These are phyloP conservation scores for Campaea margaritaria DNA, from an alignment of 2,888 invertebrate species.

Conservation along the genomic window DNA sequence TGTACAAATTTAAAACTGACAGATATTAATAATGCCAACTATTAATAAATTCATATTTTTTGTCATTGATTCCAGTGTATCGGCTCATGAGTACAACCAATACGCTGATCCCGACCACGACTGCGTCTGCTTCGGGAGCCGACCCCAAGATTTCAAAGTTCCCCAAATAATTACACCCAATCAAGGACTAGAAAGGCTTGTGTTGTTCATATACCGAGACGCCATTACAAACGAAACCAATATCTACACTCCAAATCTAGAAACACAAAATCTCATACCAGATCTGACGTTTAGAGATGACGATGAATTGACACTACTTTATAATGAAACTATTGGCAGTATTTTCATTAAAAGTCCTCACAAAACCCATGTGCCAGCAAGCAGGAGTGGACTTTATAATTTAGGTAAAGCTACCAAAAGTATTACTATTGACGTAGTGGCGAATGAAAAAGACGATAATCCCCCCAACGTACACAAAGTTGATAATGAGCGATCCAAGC, in stretches of 20 bases:
- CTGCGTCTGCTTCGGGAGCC: constrained; percentile 52
- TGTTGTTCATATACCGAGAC: constrained; percentile 62
- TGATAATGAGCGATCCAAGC: too few relatives aligned
- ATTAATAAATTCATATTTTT: too few relatives aligned
- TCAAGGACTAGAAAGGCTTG: constrained; percentile 53
- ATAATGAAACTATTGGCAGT: constrained; percentile 34
- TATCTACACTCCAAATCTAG: constrained; percentile 55
- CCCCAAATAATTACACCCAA: constrained; percentile 40
- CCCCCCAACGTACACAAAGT: too few relatives aligned
- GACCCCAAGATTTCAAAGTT: constrained; percentile 27
- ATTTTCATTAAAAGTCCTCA: constrained; percentile 36
- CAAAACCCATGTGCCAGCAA: not conserved
- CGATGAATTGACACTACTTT: constrained; percentile 44
- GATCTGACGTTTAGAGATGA: constrained; percentile 53
- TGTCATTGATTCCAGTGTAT: constrained; percentile 18
- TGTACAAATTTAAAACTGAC: too few relatives aligned
- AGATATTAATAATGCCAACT: too few relatives aligned
- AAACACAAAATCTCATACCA: constrained; percentile 62
- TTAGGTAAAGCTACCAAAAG: too few relatives aligned
- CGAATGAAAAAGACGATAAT: too few relatives aligned
- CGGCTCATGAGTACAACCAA: not conserved
- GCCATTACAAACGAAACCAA: constrained; percentile 43
- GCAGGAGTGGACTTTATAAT: too few relatives aligned
- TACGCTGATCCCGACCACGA: constrained; percentile 10
- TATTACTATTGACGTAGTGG: too few relatives aligned